Evolutionary conservation across 2,888 invertebrate genomes (phyloP).

Genomic region (Hermodice carunculata): DNA sequence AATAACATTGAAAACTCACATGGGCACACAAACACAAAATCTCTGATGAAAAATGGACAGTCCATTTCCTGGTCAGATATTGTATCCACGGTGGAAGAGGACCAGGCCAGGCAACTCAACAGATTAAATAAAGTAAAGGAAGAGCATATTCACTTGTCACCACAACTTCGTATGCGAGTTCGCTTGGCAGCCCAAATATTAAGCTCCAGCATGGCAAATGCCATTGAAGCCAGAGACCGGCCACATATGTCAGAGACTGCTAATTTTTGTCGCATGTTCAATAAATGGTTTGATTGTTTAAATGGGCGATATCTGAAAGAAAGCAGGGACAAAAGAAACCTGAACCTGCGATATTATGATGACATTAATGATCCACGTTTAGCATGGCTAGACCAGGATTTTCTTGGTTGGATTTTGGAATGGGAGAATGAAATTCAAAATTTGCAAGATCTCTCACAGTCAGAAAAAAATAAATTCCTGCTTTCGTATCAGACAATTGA

Average conservation of each 20-base stretch:
- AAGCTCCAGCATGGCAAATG: constrained; percentile 8
- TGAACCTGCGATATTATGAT: background rate
- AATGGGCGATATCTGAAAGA: constrained; percentile 5
- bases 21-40: constrained; percentile 6
- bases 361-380: background rate
- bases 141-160: constrained; percentile 5
- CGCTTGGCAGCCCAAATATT: constrained; percentile 1
- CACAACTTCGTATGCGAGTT: constrained; percentile 6
- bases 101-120: background rate
- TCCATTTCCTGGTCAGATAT: background rate
- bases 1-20: constrained; percentile 7
- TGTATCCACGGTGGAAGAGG: background rate
- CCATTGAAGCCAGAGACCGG: background rate
- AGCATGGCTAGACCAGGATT: background rate
- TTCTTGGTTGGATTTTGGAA: constrained; percentile 1
- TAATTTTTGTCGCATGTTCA: background rate
- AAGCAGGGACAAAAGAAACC: background rate
- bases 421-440: background rate
- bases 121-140: background rate
- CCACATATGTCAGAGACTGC: background rate
- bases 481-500: constrained; percentile 1
- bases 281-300: constrained; percentile 10
- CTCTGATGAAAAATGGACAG: background rate
- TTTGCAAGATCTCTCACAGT: background rate
- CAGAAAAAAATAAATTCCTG: background rate